Evolutionary conservation across 2,888 invertebrate genomes (phyloP).

Genomic region (Endotricha flammealis): DNA sequence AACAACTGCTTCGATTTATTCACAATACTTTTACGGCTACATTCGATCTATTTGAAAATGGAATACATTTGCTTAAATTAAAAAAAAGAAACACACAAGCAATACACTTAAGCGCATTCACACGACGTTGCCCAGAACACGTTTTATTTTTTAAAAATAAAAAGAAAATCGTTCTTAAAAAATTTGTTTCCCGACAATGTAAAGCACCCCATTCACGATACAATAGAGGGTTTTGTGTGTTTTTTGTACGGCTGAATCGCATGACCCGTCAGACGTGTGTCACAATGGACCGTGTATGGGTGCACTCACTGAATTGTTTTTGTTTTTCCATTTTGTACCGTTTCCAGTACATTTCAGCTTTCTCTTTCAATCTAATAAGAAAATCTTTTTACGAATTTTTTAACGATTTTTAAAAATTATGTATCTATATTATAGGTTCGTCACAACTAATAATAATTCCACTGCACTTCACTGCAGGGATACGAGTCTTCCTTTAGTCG

Average conservation of each 20-base stretch:
- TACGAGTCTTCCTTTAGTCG: too few species aligned
- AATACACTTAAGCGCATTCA: conserved; percentile 64
- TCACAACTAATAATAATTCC: too few species aligned
- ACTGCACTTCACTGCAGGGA: too few species aligned
- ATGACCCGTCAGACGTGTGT: conserved; percentile 57
- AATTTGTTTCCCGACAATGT: conserved; percentile 67
- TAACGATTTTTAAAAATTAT: too few species aligned
- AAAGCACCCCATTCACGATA: conserved; percentile 67
- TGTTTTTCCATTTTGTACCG: conserved; percentile 46
- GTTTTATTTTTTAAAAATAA: conserved; percentile 42
- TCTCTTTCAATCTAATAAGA: too few species aligned
- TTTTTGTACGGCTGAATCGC: conserved; percentile 46
- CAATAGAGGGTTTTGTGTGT: conserved; percentile 63
- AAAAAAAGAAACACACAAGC: conserved; percentile 51
- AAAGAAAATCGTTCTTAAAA: conserved; percentile 65
- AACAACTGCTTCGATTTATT: too few species aligned
- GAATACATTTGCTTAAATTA: conserved; percentile 59
- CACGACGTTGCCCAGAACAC: conserved; percentile 54
- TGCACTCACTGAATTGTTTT: conserved; percentile 73
- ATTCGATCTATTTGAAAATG: conserved; percentile 22
- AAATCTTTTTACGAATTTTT: too few species aligned
- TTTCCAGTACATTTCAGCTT: conserved; percentile 30
- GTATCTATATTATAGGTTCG: too few species aligned
- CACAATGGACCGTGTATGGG: conserved; percentile 47
- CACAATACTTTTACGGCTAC: background rate